These are phyloP conservation scores for mouse (Mus musculus) DNA, from an alignment of 2,113 vertebrate genomes.

Conservation along the genomic window GRCm39 chr16:35512501-35513000, in stretches of 20 bases:
- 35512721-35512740: neutral
- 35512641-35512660: neutral
- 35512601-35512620: fast-evolving
- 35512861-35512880: neutral
- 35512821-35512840: neutral
- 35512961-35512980: neutral
- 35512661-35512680: conserved; percentile 28
- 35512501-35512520: neutral
- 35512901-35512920: neutral
- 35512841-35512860: conserved; percentile 10
- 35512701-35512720: neutral
- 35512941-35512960: neutral
- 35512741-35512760: neutral
- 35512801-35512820: neutral
- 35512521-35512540: neutral
- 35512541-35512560: neutral
- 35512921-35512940: neutral
- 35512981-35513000: neutral
- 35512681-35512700: neutral
- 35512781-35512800: neutral
- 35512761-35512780: neutral
- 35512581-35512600: neutral
- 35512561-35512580: neutral
- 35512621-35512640: neutral
- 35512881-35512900: neutral